These are phyloP conservation scores for Erpetoichthys calabaricus DNA, from an alignment of 2,797 vertebrate genomes.

Conservation along the genomic window DNA sequence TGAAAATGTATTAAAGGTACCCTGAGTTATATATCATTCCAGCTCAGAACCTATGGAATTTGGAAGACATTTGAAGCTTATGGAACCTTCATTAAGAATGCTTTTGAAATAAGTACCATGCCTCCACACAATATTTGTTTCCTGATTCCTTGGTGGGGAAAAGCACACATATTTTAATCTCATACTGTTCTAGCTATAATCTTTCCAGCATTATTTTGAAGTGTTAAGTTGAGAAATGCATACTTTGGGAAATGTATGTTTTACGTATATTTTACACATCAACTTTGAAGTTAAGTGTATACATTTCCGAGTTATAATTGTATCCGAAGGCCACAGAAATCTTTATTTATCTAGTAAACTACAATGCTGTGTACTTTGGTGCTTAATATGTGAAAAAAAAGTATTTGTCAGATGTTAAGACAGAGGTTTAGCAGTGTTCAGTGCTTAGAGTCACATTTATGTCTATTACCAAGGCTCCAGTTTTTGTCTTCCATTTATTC, in stretches of 20 bases:
- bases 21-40: slow-evolving; percentile 53
- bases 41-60: slow-evolving; percentile 39
- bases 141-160: neutral
- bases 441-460: too few relatives aligned
- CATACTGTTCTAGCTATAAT: slow-evolving; percentile 4
- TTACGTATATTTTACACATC: too few relatives aligned
- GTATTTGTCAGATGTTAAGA: too few relatives aligned
- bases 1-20: slow-evolving; percentile 57
- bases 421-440: too few relatives aligned
- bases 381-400: too few relatives aligned
- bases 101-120: neutral
- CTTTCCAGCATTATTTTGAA: neutral
- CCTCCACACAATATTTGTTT: neutral
- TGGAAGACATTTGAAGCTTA: slow-evolving; percentile 23
- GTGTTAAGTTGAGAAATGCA: slow-evolving; percentile 3
- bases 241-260: neutral
- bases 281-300: too few relatives aligned
- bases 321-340: too few relatives aligned
- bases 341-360: too few relatives aligned
- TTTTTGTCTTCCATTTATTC: too few relatives aligned
- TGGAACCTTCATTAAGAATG: slow-evolving; percentile 15
- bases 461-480: too few relatives aligned
- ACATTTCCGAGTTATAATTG: too few relatives aligned
- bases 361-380: too few relatives aligned
- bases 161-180: neutral